Conservation (phyloP, 2,888 invertebrate species). For the Gari tellinella region DNA sequence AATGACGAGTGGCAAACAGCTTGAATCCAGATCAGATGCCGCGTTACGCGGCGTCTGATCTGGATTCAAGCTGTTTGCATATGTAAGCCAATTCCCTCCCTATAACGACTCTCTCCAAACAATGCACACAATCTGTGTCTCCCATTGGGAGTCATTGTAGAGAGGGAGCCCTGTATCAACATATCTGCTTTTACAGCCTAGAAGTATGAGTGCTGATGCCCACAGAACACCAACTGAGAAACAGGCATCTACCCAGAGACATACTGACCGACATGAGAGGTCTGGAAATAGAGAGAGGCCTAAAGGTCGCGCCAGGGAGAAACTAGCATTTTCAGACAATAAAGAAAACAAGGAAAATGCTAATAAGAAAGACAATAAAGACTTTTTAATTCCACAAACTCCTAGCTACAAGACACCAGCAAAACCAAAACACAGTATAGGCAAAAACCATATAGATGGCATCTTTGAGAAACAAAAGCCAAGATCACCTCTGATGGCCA, state of each 20-base stretch:
- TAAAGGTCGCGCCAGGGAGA: slow-evolving; percentile 70
- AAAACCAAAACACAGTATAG: slow-evolving; percentile 50
- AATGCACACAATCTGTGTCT: too few species aligned
- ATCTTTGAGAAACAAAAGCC: slow-evolving; percentile 57
- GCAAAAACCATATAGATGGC: slow-evolving; percentile 49
- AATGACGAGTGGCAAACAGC: too few species aligned
- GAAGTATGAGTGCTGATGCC: slow-evolving; percentile 67
- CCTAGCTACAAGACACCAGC: slow-evolving; percentile 75
- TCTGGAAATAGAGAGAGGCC: slow-evolving; percentile 55
- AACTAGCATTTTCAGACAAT: slow-evolving; percentile 71
- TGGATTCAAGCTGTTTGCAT: too few species aligned
- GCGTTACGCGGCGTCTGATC: too few species aligned
- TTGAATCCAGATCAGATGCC: too few species aligned
- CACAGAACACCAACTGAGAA: slow-evolving; percentile 43
- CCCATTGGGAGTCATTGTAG: too few species aligned
- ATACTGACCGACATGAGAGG: slow-evolving; percentile 36
- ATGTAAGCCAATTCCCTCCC: too few species aligned
- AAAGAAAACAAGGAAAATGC: slow-evolving; percentile 47
- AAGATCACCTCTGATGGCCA: slow-evolving; percentile 74
- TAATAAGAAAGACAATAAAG: slow-evolving; percentile 70
- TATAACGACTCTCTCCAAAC: too few species aligned
- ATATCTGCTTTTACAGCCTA: slow-evolving; percentile 48
- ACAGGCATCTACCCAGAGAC: slow-evolving; percentile 3
- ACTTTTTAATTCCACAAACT: slow-evolving; percentile 82
- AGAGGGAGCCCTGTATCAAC: too few species aligned